These are phyloP conservation scores for Maniola jurtina DNA, from an alignment of 1,140 invertebrate genomes.

Conservation along the genomic window DNA sequence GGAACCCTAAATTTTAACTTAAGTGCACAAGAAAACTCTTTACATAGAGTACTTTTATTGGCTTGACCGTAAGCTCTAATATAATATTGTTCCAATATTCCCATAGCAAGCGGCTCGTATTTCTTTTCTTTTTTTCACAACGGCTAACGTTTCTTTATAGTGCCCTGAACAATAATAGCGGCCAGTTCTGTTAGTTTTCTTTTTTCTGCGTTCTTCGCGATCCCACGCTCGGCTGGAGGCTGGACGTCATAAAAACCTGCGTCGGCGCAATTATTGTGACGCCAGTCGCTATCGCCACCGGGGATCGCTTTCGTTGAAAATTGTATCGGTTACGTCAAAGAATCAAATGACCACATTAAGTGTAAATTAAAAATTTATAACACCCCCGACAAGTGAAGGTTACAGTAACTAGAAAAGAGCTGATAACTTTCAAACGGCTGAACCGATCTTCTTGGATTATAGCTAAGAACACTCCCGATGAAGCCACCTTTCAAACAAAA, in stretches of 20 bases:
- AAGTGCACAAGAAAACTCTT: too few relatives aligned
- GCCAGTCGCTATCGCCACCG: background rate
- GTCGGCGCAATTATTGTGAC: background rate
- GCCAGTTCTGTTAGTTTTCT: conserved; percentile 19
- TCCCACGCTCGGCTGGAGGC: conserved; percentile 43
- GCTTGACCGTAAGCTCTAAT: too few relatives aligned
- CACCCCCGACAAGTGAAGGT: too few relatives aligned
- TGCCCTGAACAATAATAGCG: conserved; percentile 24
- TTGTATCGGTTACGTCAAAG: background rate
- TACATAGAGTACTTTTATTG: too few relatives aligned
- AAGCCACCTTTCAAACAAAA: too few relatives aligned
- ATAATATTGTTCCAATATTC: background rate
- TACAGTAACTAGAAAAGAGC: too few relatives aligned
- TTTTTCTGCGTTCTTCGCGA: conserved; percentile 30
- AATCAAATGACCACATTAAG: too few relatives aligned
- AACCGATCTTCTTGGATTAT: too few relatives aligned
- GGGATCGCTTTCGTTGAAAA: background rate
- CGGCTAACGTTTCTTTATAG: conserved; percentile 3
- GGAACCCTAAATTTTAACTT: background rate
- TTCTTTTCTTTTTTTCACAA: conserved; percentile 11
- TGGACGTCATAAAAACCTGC: conserved; percentile 39
- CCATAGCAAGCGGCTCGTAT: background rate
- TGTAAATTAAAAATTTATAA: too few relatives aligned
- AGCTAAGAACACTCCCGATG: too few relatives aligned
- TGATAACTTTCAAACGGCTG: too few relatives aligned